Conservation (phyloP, 2,797 vertebrate species). For the Helostoma temminkii region DNA sequence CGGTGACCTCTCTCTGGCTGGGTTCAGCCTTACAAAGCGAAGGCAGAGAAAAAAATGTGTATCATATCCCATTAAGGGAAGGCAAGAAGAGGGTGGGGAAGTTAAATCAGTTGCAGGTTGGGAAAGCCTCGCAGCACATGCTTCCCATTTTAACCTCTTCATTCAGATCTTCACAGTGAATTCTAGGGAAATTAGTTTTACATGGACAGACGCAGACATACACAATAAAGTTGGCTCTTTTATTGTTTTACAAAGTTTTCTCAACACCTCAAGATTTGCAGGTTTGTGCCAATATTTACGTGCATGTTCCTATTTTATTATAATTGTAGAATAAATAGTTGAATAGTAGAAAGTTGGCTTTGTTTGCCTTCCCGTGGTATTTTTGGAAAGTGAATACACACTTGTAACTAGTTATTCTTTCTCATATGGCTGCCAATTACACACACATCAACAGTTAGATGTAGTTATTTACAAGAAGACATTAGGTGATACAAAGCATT, state of each 20-base stretch:
- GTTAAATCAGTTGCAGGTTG: conserved; percentile 67
- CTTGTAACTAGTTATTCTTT: no score
- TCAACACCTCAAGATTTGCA: neutral
- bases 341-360: no score
- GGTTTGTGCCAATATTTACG: no score
- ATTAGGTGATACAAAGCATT: neutral
- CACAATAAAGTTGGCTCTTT: neutral
- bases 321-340: no score
- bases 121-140: conserved; percentile 46
- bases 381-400: neutral
- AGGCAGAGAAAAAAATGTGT: conserved; percentile 24
- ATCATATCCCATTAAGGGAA: conserved; percentile 37
- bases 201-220: neutral
- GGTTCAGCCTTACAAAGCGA: conserved; percentile 39
- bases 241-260: neutral
- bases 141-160: conserved; percentile 43
- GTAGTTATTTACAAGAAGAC: neutral
- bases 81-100: conserved; percentile 42
- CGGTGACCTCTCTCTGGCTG: conserved; percentile 31
- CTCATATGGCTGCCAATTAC: no score
- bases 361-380: no score
- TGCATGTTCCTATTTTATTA: no score
- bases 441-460: no score
- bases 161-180: conserved; percentile 29
- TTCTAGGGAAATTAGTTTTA: conserved; percentile 20